Conservation (phyloP, 2,797 vertebrate species). For the Chromis chromis region DNA sequence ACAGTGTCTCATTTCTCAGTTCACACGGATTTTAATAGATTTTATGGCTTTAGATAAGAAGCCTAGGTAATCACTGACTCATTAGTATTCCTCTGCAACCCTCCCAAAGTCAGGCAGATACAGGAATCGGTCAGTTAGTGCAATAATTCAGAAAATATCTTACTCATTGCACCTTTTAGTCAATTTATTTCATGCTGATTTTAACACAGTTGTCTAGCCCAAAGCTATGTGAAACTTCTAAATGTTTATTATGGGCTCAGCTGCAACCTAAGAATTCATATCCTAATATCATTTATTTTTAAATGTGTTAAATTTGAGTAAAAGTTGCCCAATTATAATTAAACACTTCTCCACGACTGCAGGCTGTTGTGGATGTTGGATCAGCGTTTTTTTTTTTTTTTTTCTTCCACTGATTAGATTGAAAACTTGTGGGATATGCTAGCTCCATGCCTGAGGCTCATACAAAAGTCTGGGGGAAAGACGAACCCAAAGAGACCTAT, state of each 20-base stretch:
- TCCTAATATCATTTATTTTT: not conserved
- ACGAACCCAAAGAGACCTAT: conserved; percentile 19
- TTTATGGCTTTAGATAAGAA: conserved; percentile 27
- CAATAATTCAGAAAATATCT: conserved; percentile 1
- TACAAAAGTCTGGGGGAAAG: conserved; percentile 19
- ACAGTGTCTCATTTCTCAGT: conserved; percentile 2
- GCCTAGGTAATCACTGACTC: not conserved
- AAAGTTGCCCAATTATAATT: not conserved
- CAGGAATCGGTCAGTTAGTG: conserved; percentile 24
- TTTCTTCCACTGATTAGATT: not conserved
- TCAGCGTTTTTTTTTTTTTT: conserved; percentile 2
- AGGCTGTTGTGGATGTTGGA: conserved; percentile 5
- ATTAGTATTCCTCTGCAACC: conserved; percentile 20
- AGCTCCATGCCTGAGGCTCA: conserved; percentile 44
- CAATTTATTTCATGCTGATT: conserved; percentile 12
- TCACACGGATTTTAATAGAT: conserved; percentile 1
- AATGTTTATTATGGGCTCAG: conserved; percentile 4
- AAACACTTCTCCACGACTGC: not conserved
- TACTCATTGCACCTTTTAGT: conserved; percentile 5
- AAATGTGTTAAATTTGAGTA: not conserved
- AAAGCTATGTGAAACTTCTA: not conserved
- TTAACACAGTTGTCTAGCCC: not conserved
- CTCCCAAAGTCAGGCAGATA: conserved; percentile 1
- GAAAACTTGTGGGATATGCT: conserved; percentile 17
- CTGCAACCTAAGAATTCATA: not conserved